Evolutionary conservation across 2,113 vertebrate genomes (phyloP).

Genomic region (Ptyas mucosa): DNA sequence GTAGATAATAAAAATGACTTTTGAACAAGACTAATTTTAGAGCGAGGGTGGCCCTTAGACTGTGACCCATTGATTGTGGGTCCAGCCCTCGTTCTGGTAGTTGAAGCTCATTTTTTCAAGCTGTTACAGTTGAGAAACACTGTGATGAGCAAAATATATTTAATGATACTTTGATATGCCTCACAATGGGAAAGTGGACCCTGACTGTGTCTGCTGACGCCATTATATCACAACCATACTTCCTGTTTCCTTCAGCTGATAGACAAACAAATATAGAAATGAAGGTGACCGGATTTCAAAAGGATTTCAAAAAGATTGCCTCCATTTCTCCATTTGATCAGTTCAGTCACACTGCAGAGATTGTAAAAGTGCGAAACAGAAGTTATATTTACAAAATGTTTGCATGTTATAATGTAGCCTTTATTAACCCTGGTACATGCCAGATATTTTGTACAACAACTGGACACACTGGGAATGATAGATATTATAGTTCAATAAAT

Average conservation of each 20-base stretch:
- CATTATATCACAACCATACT: not conserved
- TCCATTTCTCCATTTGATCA: not conserved
- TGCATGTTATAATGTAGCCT: not conserved
- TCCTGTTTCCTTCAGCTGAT: not conserved
- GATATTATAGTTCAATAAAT: not conserved
- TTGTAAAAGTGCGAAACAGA: not conserved
- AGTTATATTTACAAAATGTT: not conserved
- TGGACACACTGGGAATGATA: not conserved
- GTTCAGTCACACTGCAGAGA: not conserved
- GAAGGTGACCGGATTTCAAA: not conserved
- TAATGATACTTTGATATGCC: not conserved
- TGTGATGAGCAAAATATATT: not conserved
- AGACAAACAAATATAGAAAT: not conserved
- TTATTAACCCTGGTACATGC: not conserved
- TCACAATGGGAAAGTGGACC: not conserved
- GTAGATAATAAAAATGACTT: too few species aligned
- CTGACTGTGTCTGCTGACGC: not conserved
- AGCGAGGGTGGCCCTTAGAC: not conserved
- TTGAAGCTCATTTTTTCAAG: not conserved
- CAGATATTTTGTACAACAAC: not conserved
- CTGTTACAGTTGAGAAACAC: not conserved
- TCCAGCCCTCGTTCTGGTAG: not conserved
- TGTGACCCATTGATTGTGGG: too few species aligned
- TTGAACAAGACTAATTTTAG: not conserved
- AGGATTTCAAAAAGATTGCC: not conserved